These are phyloP conservation scores for Poecilia gillii DNA, from an alignment of 2,797 vertebrate genomes.

Conservation along the genomic window DNA sequence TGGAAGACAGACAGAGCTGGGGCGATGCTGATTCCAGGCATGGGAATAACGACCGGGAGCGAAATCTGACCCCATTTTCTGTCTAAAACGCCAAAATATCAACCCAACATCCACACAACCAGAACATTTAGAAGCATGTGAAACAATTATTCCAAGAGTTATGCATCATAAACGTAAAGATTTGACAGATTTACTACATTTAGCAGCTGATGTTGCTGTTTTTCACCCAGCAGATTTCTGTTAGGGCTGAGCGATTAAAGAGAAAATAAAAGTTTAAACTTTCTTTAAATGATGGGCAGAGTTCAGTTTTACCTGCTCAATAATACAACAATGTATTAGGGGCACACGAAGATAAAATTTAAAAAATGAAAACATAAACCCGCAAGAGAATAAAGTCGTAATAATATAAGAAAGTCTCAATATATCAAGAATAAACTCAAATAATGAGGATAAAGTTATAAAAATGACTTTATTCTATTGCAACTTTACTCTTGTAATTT, in stretches of 20 bases:
- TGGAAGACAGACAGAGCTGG: conserved; percentile 35
- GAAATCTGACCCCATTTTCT: conserved; percentile 44
- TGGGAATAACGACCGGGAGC: conserved; percentile 37
- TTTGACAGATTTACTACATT: background rate
- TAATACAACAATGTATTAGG: too few relatives aligned
- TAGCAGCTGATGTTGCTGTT: background rate
- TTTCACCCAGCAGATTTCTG: background rate
- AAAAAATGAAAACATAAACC: too few relatives aligned
- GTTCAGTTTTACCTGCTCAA: too few relatives aligned
- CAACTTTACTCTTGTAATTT: too few relatives aligned
- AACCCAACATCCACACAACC: conserved; percentile 9
- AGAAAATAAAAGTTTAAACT: background rate
- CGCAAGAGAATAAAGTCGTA: too few relatives aligned
- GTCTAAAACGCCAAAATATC: conserved; percentile 13
- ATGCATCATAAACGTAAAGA: background rate
- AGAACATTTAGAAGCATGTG: conserved; percentile 16
- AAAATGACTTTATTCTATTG: too few relatives aligned
- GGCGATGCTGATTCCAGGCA: conserved; percentile 9
- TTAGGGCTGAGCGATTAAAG: background rate
- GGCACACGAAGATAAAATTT: too few relatives aligned
- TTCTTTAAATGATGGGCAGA: background rate
- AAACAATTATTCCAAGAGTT: background rate
- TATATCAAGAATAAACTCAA: too few relatives aligned
- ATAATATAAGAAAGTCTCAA: too few relatives aligned
- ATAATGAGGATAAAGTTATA: too few relatives aligned